These are phyloP conservation scores for Neoascia interrupta DNA, from an alignment of 2,888 invertebrate genomes.

Conservation along the genomic window DNA sequence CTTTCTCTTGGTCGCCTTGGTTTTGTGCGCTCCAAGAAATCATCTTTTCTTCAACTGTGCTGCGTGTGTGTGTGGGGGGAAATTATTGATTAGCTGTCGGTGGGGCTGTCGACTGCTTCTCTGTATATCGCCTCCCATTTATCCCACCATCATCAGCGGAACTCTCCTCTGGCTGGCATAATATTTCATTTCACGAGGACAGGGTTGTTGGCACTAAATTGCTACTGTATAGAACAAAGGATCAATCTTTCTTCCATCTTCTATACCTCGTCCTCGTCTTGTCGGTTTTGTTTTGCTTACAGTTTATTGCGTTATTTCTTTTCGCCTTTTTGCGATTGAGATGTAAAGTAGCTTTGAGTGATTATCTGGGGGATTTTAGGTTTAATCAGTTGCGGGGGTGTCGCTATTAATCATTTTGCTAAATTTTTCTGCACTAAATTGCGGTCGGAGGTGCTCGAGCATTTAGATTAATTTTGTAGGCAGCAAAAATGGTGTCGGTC, in stretches of 20 bases:
- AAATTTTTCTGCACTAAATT: conserved; percentile 39
- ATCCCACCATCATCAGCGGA: neutral
- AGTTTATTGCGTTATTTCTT: neutral
- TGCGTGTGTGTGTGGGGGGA: conserved; percentile 67
- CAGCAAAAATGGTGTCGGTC: no score
- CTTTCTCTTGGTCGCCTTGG: conserved; percentile 18
- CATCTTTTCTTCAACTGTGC: conserved; percentile 65
- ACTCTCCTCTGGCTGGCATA: conserved; percentile 30
- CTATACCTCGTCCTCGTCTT: conserved; percentile 10
- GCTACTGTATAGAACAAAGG: conserved; percentile 67
- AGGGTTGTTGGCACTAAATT: conserved; percentile 67
- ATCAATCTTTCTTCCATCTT: conserved; percentile 46
- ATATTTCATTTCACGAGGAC: conserved; percentile 60
- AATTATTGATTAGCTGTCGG: conserved; percentile 69
- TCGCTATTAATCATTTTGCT: conserved; percentile 56
- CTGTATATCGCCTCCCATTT: conserved; percentile 68
- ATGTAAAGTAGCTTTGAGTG: conserved; percentile 61
- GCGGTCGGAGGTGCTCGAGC: conserved; percentile 5
- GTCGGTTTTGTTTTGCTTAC: neutral
- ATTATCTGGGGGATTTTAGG: conserved; percentile 59
- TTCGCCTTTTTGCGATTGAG: conserved; percentile 52
- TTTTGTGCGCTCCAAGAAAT: conserved; percentile 33
- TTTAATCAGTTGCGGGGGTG: conserved; percentile 50
- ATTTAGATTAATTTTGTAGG: neutral
- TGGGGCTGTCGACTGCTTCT: conserved; percentile 67